Base-by-base conservation (phyloP, 2,797 vertebrate genomes). In the Graptemys geographica region DNA sequence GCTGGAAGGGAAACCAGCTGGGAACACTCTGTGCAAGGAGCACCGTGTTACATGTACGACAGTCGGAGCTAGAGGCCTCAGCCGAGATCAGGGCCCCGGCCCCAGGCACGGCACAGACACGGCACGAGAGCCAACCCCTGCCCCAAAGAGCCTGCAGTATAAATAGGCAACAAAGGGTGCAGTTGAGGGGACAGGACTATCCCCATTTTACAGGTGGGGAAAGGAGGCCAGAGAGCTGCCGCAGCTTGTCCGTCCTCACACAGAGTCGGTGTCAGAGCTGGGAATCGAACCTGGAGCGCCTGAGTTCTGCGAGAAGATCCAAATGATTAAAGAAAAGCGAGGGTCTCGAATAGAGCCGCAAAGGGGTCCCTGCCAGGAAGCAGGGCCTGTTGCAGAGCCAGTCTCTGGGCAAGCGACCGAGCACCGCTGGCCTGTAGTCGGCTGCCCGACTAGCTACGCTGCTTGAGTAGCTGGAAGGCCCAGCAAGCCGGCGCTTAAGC, bases 121-220 rank as follows among this genome's bases (percentile, higher is more conserved):
- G 13, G 57, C 6, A 7, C 57, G 3, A 62, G 59, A 16, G 31
- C 59, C 59, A 62, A 15, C 12, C n/a, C 65, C 65, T 72, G n/a
- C 18, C 65, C 9, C 65, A 37, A 69, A 37, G n/a, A 69, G n/a
- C 65, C 65, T 18, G 18, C 33, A 11, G n/a, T 69, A 16, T n/a
- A n/a, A 69, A 37, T 16, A 19, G 62, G 31, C 33, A n/a, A 33
- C 59, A n/a, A 65, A 33, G 62, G 62, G 65, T 37, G n/a, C 37
- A 18, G 6, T 10, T 1, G 19, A 21, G 65, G n/a, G 65, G n/a
- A 69, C 8, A 16, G 18, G 0, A 37, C 11, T 69, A 1, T 11
- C 8, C n/a, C 18, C 65, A 37, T 69, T 69, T 69, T 69, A 69
- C n/a, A 37, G 65, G n/a, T 69, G 65, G n/a, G 65, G 65, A 21